Evolutionary conservation across 2,113 vertebrate genomes (phyloP).

Genomic region (Charadrius vociferus): DNA sequence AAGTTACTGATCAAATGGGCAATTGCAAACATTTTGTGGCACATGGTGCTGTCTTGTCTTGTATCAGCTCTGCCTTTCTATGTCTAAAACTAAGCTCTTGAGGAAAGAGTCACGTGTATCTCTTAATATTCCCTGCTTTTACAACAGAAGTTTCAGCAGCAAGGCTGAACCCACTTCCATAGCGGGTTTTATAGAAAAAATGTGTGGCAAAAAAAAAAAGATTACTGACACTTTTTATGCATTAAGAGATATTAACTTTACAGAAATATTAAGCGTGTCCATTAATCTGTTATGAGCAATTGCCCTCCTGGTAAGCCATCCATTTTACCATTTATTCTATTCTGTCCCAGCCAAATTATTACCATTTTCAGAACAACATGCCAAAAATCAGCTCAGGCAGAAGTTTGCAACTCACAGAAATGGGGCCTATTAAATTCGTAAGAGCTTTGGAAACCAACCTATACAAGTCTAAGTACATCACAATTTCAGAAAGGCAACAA

Average conservation of each 20-base stretch:
- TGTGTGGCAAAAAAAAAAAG: background rate
- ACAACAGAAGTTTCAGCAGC: background rate
- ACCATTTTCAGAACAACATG: background rate
- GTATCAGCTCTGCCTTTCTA: background rate
- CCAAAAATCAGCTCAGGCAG: background rate
- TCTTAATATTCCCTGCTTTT: background rate
- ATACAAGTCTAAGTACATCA: background rate
- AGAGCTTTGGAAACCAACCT: background rate
- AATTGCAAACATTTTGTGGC: background rate
- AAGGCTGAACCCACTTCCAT: background rate
- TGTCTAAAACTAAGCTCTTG: background rate
- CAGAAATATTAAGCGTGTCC: background rate
- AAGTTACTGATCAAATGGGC: background rate
- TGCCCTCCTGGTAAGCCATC: background rate
- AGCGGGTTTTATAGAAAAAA: background rate
- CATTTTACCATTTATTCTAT: background rate
- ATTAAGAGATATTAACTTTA: background rate
- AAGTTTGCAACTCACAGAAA: background rate
- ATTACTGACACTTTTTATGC: background rate
- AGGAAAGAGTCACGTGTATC: background rate
- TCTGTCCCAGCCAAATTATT: background rate
- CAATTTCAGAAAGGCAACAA: background rate
- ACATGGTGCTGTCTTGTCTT: background rate
- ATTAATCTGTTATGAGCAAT: background rate
- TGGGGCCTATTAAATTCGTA: background rate